Evolutionary conservation across 2,888 invertebrate species (phyloP).

Genomic region (Drosophila kokeensis): DNA sequence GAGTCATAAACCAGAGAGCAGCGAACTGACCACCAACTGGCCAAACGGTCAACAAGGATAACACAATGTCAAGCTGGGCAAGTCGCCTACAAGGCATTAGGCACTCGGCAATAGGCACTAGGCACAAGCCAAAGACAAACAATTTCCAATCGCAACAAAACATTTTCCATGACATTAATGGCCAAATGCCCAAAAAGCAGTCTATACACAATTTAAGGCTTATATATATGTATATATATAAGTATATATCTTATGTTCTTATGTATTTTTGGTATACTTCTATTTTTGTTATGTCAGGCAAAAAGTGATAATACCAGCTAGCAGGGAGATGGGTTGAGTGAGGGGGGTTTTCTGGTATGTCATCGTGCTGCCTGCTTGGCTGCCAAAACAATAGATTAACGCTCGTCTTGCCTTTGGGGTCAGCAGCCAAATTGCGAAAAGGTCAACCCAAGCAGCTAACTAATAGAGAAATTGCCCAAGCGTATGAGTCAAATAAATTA

Average conservation of each 20-base stretch:
- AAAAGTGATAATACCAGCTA: slow-evolving; percentile 55
- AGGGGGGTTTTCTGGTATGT: slow-evolving; percentile 23
- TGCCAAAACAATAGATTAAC: slow-evolving; percentile 74
- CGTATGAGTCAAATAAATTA: slow-evolving; percentile 9
- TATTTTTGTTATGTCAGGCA: slow-evolving; percentile 56
- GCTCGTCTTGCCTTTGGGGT: slow-evolving; percentile 35
- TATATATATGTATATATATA: slow-evolving; percentile 10
- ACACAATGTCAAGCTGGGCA: slow-evolving; percentile 57
- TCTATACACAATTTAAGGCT: slow-evolving; percentile 39
- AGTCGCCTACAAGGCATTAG: slow-evolving; percentile 18
- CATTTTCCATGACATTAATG: slow-evolving; percentile 75
- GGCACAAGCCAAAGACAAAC: slow-evolving; percentile 57
- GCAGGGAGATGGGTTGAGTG: background rate
- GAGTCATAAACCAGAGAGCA: slow-evolving; percentile 63
- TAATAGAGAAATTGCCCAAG: slow-evolving; percentile 55
- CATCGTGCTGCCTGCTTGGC: slow-evolving; percentile 60
- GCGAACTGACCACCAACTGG: slow-evolving; percentile 30
- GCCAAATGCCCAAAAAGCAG: slow-evolving; percentile 43
- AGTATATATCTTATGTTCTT: slow-evolving; percentile 16
- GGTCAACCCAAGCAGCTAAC: slow-evolving; percentile 42
- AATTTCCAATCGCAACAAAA: slow-evolving; percentile 76
- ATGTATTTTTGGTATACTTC: slow-evolving; percentile 26
- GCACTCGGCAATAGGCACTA: slow-evolving; percentile 8
- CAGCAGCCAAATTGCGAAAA: slow-evolving; percentile 50
- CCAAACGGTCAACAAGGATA: slow-evolving; percentile 62